Evolutionary conservation across 2,888 invertebrate species (phyloP).

Genomic region (Blastobasis lacticolella): DNA sequence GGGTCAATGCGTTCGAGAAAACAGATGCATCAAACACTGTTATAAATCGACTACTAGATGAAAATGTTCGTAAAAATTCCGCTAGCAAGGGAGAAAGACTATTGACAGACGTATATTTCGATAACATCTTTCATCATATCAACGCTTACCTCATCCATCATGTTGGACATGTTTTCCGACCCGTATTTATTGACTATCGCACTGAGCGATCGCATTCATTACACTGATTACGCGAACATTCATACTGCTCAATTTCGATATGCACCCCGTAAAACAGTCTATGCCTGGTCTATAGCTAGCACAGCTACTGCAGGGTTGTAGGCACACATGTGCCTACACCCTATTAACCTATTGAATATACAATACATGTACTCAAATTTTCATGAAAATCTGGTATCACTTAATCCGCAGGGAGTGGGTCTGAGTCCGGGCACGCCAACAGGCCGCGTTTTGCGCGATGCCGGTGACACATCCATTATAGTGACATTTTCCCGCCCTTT

Average conservation of each 20-base stretch:
- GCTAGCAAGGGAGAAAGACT: constrained; percentile 14
- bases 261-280: constrained; percentile 5
- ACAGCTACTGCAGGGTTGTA: too few species aligned
- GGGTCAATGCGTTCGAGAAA: too few species aligned
- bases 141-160: constrained; percentile 62
- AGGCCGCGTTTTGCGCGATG: constrained; percentile 57
- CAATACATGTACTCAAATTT: constrained; percentile 26
- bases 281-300: not conserved
- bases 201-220: constrained; percentile 59
- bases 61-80: too few species aligned
- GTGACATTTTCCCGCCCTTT: constrained; percentile 70
- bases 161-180: constrained; percentile 64
- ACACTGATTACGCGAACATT: constrained; percentile 43
- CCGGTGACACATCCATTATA: constrained; percentile 72
- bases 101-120: constrained; percentile 41
- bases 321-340: too few species aligned
- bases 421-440: constrained; percentile 48
- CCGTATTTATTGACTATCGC: constrained; percentile 61
- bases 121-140: constrained; percentile 58
- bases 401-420: constrained; percentile 56
- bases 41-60: too few species aligned
- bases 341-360: too few species aligned
- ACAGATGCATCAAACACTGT: too few species aligned
- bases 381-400: constrained; percentile 41
- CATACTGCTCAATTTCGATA: constrained; percentile 7